Evolutionary conservation across 2,113 vertebrate genomes (phyloP), one percentile per base, ranked within the genome.

Genomic region (Syrmaticus mikado): DNA sequence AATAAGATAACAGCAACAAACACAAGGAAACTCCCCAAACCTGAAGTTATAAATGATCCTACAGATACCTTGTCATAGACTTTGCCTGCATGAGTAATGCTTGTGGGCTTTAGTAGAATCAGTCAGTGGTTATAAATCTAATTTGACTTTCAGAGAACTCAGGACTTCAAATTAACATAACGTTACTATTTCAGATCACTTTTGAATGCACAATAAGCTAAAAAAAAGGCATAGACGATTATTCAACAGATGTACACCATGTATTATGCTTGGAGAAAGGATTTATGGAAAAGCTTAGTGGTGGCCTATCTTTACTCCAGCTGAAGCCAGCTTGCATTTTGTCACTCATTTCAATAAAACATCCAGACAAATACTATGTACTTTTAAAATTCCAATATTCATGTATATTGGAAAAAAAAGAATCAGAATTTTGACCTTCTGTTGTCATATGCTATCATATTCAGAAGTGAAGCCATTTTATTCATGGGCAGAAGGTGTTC

Each of bases 271-370:
- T 0, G 0, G 62, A 82, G 71, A 67, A 85, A 77, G 67, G 82
- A 67, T 82, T 75, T 34, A 60, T 43, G 19, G 78, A 94, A 89
- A 16, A 9, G 12, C 43, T 68, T n/a, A 48, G 43, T 0, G 1
- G 28, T 72, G 38, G 19, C 27, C 36, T 48, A 5, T 78, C 46
- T 81, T 78, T 46, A 38, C 32, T 92, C 22, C 61, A 14, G 3
- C 11, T 79, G 48, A 85, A 94, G 30, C 18, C 22, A 62, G 41
- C 55, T 55, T 53, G 79, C 22, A 62, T 25, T 73, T 92, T 77
- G 78, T 40, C 75, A 80, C 65, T 70, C 6, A 41, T 82, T 91
- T 96, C 45, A 89, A 13, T 50, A 53, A 79, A 89, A 82, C 73
- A 76, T 72, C 78, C 87, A 79, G n/a, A 22, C 62, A 85, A 96